Conservation (phyloP, 2,888 invertebrate genomes). For the Apeira syringaria region DNA sequence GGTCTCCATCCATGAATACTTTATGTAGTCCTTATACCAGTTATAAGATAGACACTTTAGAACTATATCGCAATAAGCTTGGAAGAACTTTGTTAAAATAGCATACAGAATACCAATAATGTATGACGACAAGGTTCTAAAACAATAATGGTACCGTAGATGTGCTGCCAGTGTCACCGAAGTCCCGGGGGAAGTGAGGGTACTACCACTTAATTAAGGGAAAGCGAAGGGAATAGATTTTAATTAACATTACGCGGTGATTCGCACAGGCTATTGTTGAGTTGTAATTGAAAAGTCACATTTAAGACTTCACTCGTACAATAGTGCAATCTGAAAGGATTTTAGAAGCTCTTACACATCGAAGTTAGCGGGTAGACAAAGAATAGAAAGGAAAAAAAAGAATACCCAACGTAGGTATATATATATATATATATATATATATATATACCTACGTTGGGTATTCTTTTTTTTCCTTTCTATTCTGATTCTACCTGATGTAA, state of each 20-base stretch:
- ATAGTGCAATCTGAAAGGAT: constrained; percentile 7
- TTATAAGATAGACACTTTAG: neutral
- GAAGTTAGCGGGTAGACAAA: no score
- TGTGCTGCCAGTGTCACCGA: constrained; percentile 52
- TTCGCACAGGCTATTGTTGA: constrained; percentile 53
- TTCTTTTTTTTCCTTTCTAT: no score
- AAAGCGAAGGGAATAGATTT: constrained; percentile 69
- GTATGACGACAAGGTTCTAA: constrained; percentile 2
- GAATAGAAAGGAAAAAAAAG: no score
- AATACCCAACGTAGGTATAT: no score
- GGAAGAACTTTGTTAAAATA: neutral
- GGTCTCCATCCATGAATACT: constrained; percentile 70
- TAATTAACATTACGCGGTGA: constrained; percentile 69
- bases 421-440: no score
- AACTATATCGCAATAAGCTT: neutral
- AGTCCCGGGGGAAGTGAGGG: constrained; percentile 63
- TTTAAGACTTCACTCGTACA: constrained; percentile 3
- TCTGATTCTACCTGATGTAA: no score
- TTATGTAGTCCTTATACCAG: constrained; percentile 42
- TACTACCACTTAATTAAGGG: constrained; percentile 78
- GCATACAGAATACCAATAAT: neutral
- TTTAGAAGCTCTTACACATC: constrained; percentile 6
- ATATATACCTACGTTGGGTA: no score
- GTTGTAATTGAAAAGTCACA: constrained; percentile 47
- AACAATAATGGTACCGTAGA: neutral